phyloP scores from a whole-genome alignment of 2,888 invertebrate genomes.

The Halocaridina rubra region DNA sequence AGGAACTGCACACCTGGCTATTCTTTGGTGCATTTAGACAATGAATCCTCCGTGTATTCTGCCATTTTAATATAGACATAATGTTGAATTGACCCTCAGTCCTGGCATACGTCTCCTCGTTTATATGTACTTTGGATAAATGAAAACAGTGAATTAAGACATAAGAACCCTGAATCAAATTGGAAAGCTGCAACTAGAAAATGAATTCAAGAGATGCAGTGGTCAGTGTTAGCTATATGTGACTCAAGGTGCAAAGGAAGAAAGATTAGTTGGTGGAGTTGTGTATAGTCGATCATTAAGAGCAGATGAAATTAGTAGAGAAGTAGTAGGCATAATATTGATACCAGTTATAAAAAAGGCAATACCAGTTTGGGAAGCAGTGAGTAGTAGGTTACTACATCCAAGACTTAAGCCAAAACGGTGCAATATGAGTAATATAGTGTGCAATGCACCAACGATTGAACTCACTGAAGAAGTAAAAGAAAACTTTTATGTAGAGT shows the following conservation, averaged over 20 bases:
- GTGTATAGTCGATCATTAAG: neutral
- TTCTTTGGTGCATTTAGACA: neutral
- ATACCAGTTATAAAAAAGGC: neutral
- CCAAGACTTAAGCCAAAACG: neutral
- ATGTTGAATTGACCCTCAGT: neutral
- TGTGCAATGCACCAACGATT: neutral
- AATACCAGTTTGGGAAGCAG: neutral
- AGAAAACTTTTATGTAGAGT: neutral
- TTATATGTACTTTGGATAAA: no score
- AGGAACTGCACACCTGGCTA: neutral
- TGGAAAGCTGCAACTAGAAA: no score
- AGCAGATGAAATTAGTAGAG: neutral
- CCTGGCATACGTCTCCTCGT: neutral
- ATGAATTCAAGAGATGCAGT: neutral
- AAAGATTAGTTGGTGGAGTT: neutral
- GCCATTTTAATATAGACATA: neutral
- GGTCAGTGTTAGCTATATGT: neutral
- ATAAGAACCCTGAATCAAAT: no score
- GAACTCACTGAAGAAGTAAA: neutral
- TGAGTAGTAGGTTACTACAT: neutral
- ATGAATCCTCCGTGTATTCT: neutral
- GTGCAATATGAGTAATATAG: neutral
- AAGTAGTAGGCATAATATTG: neutral
- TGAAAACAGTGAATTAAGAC: no score
- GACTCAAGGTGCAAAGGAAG: neutral